Evolutionary conservation across 2,888 invertebrate genomes (phyloP), one percentile per base, ranked within the genome.

Genomic region (Nematopogon swammerdamellus): DNA sequence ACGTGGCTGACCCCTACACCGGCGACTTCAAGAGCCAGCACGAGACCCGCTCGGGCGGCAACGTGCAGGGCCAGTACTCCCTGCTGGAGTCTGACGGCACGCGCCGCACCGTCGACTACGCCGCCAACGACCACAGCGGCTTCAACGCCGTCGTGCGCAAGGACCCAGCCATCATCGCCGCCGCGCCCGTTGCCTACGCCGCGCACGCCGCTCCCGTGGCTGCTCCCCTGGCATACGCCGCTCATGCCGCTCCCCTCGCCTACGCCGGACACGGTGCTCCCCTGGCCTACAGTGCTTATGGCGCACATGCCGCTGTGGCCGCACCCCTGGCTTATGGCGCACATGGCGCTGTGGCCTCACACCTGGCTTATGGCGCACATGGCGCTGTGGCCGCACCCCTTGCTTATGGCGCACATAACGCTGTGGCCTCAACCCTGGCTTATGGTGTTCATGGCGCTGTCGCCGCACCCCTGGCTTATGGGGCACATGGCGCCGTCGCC

Each of bases 11-110:
- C 64, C 77, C 77, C 20, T 70, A 76, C 65, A 77, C 77, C 61
- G 77, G 77, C 43, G 77, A 77, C 57, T 72, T 74, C 55, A 77
- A 77, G 68, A 72, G 70, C 68, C 86, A 86, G 68, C 82, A 82
- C 55, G 86, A 86, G 72, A 81, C 82, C 52, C 83, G 86, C 52
- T 70, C 75, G 54, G 86, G 86, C n/a, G 85, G 85, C 67, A 80
- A 79, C 57, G 86, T 86, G 45, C 81, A 82, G 55, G 77, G 77
- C 53, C 77, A 76, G 56, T 76, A 76, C 70, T 76, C 75, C 5
- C 69, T 76, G 50, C 62, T 85, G 70, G 64, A 83, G 57, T 81
- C n/a, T n/a, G n/a, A n/a, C n/a, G n/a, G n/a, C n/a, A n/a, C n/a
- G n/a, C n/a, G n/a, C n/a, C n/a, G n/a, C n/a, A n/a, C n/a, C n/a